Evolutionary conservation across 1,140 invertebrate species (phyloP), one percentile per base, ranked within the genome.

Genomic region (Arctopsyche grandis): DNA sequence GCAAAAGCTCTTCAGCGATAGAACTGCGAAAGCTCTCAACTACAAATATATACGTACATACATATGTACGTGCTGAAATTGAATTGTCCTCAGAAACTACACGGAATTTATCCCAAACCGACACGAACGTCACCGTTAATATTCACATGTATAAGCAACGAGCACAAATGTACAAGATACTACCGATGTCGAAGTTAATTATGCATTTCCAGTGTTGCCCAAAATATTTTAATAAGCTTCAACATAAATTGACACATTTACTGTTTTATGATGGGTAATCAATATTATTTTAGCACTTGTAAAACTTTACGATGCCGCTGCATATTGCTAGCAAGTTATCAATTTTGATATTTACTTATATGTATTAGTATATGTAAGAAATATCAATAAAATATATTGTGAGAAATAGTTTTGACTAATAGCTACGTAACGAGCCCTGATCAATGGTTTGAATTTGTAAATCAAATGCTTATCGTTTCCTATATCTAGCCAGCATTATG

Each of bases 41-140:
- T 38, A 60, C 56, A n/a, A n/a, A n/a, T n/a, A n/a, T n/a, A n/a
- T n/a, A n/a, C n/a, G n/a, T n/a, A n/a, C n/a, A n/a, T n/a, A n/a
- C n/a, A n/a, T n/a, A n/a, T n/a, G n/a, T 26, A 29, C 63, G 14
- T 26, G 24, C 63, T 26, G 63, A 66, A 66, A 66, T 66, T 66
- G 63, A 66, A 66, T 66, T 66, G 21, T 66, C 63, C 48, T n/a
- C 63, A 22, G 63, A 29, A 66, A 66, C 22, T 26, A 29, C 22
- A 66, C 63, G 63, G 21, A 22, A 24, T 66, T 66, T 66, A 66
- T 66, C 63, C 56, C 16, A 19, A 24, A 29, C 22, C 63, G n/a
- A n/a, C n/a, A n/a, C n/a, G n/a, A 66, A 24, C 24, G 10, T 60
- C 63, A 52, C 21, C 22, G 9, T 60, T 16, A 19, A 60, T 60